Evolutionary conservation across 2,888 invertebrate species (phyloP).

Genomic region (Nesidiocoris tenuis): DNA sequence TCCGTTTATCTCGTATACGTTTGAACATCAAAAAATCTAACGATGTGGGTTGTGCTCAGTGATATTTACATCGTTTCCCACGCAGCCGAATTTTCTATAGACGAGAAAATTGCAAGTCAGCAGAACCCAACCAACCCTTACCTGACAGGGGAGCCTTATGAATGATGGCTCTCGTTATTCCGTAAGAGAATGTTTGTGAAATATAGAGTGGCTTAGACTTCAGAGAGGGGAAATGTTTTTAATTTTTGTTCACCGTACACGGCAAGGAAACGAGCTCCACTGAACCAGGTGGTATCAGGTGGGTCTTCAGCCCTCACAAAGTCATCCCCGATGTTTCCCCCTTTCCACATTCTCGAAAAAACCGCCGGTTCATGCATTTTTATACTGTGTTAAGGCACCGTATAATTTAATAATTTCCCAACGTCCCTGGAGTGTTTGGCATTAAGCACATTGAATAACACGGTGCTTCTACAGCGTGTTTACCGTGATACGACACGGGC

Average conservation of each 20-base stretch:
- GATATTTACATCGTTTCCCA: no score
- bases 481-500: neutral
- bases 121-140: neutral
- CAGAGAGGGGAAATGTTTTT: neutral
- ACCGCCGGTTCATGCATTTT: slow-evolving; percentile 4
- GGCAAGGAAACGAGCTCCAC: neutral
- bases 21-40: no score
- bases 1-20: no score
- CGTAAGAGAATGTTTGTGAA: neutral
- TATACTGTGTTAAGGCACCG: slow-evolving; percentile 26
- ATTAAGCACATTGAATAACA: neutral
- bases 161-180: neutral
- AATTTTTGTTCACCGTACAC: neutral
- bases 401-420: slow-evolving; percentile 21
- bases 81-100: neutral
- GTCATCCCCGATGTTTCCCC: neutral
- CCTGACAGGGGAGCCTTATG: neutral
- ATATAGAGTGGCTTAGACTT: neutral
- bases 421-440: neutral
- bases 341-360: neutral
- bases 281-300: neutral
- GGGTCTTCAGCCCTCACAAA: neutral
- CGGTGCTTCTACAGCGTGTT: neutral
- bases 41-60: no score
- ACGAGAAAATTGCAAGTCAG: neutral